Evolutionary conservation across 2,888 invertebrate species (phyloP).

Genomic region (Drosophila melanosoma): DNA sequence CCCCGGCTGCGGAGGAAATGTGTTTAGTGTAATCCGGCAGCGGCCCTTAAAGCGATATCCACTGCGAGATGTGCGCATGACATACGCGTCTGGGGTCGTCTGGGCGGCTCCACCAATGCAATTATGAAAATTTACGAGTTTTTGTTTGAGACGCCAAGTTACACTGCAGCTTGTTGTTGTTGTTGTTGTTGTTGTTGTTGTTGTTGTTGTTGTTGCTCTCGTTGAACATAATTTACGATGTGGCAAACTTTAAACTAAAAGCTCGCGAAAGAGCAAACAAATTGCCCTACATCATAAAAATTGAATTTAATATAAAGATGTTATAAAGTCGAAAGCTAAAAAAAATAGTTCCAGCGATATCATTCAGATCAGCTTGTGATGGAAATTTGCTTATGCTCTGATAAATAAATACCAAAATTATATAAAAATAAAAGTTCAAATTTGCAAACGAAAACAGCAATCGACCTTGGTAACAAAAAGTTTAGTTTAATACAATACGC

Average conservation of each 20-base stretch:
- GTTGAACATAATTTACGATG: conserved; percentile 72
- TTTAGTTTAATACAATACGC: neutral
- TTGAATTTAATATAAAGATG: conserved; percentile 23
- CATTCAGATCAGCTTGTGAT: neutral
- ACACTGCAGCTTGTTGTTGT: conserved; percentile 37
- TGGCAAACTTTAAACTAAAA: conserved; percentile 63
- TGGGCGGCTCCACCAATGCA: conserved; percentile 59
- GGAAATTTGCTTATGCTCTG: neutral
- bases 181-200: conserved; percentile 1
- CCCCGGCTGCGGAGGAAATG: conserved; percentile 68
- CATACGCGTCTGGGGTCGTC: neutral
- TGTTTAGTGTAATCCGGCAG: conserved; percentile 74
- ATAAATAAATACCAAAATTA: neutral
- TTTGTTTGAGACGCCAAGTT: conserved; percentile 70
- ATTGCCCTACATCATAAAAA: conserved; percentile 43
- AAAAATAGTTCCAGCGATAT: neutral
- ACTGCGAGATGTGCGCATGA: conserved; percentile 31
- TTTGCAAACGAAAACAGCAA: neutral
- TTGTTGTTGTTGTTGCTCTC: conserved; percentile 7
- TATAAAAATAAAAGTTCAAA: neutral
- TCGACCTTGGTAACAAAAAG: neutral
- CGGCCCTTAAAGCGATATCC: conserved; percentile 64
- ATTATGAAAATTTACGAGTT: conserved; percentile 81
- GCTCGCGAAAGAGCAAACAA: conserved; percentile 37
- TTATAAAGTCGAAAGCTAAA: neutral